Percentiles rank a stretch among this genome's conserved stretches.
Evolutionary conservation across 2,888 invertebrate species (phyloP).

Genomic region (Galerucella pusilla): DNA sequence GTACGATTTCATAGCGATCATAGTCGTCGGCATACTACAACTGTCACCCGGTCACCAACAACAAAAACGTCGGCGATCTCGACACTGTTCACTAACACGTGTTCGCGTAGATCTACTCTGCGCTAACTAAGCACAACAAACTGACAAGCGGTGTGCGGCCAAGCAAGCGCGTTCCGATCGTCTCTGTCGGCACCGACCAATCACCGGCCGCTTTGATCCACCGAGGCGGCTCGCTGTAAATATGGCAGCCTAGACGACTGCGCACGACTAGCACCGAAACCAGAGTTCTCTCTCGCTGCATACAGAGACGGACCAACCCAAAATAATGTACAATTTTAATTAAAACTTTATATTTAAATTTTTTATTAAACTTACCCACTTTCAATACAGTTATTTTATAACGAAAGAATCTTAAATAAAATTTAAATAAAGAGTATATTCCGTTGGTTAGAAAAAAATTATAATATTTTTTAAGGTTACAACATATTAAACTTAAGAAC

Average conservation of each 20-base stretch:
- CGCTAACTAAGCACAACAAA: conserved; percentile 60
- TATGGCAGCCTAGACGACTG: conserved; percentile 74
- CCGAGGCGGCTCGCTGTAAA: conserved; percentile 65
- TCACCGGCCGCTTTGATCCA: conserved; percentile 63
- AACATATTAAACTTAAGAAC: too few species aligned
- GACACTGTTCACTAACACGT: conserved; percentile 39
- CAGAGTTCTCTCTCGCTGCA: conserved; percentile 32
- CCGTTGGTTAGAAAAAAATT: too few species aligned
- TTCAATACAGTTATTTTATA: not conserved
- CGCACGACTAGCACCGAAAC: conserved; percentile 67
- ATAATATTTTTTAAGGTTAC: too few species aligned
- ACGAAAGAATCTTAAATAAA: not conserved
- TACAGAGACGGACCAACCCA: conserved; percentile 24
- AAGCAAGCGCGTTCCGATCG: conserved; percentile 64
- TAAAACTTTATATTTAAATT: not conserved
- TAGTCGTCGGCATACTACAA: conserved; percentile 42
- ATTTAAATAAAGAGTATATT: too few species aligned
- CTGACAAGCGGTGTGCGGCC: conserved; percentile 48
- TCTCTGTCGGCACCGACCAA: conserved; percentile 65
- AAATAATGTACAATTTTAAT: not conserved
- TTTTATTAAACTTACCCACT: not conserved
- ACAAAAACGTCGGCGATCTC: conserved; percentile 26
- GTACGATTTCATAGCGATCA: conserved; percentile 56
- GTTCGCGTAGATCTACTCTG: conserved; percentile 41
- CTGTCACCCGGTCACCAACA: conserved; percentile 46